These are phyloP conservation scores for Holacanthella duospinosa DNA, from an alignment of 2,888 invertebrate genomes.

Conservation along the genomic window DNA sequence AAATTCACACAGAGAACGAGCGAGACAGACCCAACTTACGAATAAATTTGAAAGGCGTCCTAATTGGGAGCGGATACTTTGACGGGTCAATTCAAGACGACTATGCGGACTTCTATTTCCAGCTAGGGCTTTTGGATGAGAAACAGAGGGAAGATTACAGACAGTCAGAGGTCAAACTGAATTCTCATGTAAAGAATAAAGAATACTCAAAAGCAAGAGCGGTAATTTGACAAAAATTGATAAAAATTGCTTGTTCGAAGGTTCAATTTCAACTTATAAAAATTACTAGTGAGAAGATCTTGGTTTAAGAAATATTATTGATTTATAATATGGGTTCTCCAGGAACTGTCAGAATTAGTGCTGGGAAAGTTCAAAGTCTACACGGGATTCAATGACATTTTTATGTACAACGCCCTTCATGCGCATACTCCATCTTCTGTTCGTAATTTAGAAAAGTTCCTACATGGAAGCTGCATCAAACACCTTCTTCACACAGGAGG, in stretches of 20 bases:
- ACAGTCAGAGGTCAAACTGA: not conserved
- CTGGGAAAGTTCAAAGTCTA: not conserved
- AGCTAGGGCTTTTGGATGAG: constrained; percentile 8
- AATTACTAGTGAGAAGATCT: too few species aligned
- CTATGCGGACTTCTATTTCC: constrained; percentile 4
- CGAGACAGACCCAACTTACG: not conserved
- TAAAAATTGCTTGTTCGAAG: too few species aligned
- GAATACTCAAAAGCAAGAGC: not conserved
- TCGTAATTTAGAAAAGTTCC: not conserved
- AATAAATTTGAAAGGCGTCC: constrained; percentile 10
- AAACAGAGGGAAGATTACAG: constrained; percentile 5
- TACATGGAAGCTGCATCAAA: not conserved
- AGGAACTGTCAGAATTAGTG: not conserved
- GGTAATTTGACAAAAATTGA: too few species aligned
- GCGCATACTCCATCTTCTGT: not conserved
- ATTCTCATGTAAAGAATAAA: not conserved
- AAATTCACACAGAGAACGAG: constrained; percentile 7
- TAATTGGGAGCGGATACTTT: constrained; percentile 8
- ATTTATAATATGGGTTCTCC: not conserved
- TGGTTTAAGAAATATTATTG: not conserved
- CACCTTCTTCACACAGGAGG: not conserved
- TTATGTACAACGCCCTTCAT: not conserved
- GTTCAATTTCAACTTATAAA: not conserved
- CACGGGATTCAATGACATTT: constrained; percentile 6
- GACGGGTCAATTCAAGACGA: constrained; percentile 1